Percentiles rank a stretch among this genome's conserved stretches.
phyloP scores from a whole-genome alignment of 2,797 vertebrate species.

The Intellagama lesueurii region DNA sequence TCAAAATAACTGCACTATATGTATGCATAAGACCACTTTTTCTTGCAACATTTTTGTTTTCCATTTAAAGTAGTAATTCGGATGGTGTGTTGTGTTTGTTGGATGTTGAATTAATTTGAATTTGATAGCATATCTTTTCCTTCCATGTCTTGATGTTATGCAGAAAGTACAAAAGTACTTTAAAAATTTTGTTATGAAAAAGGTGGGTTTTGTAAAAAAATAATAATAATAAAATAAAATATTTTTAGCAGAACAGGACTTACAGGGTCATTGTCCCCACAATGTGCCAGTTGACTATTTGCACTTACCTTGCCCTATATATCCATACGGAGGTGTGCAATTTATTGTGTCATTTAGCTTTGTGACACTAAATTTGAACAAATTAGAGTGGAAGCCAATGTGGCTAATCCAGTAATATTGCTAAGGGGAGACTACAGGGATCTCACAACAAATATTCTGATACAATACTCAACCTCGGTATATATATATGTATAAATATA shows the following conservation, averaged over 20 bases:
- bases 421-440: constrained; percentile 92
- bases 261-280: constrained; percentile 99
- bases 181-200: constrained; percentile 89
- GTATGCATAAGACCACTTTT: constrained; percentile 83
- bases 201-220: constrained; percentile 94
- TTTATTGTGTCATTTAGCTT: constrained; percentile 89
- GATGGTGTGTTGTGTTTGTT: constrained; percentile 79
- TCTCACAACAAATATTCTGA: constrained; percentile 90
- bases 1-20: constrained; percentile 82
- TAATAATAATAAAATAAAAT: constrained; percentile 84
- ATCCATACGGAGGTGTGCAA: constrained; percentile 96
- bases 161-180: constrained; percentile 96
- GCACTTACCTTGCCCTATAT: constrained; percentile 96
- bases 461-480: constrained; percentile 88
- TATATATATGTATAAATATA: constrained; percentile 89
- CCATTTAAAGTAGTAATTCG: constrained; percentile 76
- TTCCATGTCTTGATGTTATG: constrained; percentile 99
- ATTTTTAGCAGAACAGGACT: constrained; percentile 99
- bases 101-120: constrained; percentile 77
- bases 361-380: constrained; percentile 89
- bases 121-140: constrained; percentile 86
- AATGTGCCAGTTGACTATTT: constrained; percentile 99
- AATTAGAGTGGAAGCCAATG: constrained; percentile 82
- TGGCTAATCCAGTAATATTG: constrained; percentile 81
- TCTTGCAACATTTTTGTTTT: constrained; percentile 67